Base-by-base conservation (phyloP, 2,888 invertebrate genomes). In the Drosophila kokeensis region DNA sequence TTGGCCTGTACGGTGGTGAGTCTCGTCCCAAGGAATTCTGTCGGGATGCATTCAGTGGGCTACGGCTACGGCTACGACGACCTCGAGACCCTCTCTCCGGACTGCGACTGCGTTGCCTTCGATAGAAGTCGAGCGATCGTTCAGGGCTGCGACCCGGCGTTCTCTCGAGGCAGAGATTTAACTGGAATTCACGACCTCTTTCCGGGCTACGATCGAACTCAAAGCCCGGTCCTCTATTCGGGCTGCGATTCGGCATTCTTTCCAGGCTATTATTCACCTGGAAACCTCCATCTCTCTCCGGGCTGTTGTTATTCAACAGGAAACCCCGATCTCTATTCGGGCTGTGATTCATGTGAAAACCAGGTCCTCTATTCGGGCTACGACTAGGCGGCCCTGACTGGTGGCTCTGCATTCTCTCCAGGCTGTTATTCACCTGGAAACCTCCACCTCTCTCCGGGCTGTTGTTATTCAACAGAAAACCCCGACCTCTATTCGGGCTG, bases 31-130 rank as follows among this genome's bases (percentile, higher is more conserved):
- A 32, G 15, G 15, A 32, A 21, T 6, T 13, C 11, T 13, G 34
- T 21, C 11, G 18, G 2, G 36, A 29, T 6, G 42, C 2, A n/a
- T 13, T 15, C 38, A 45, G 24, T 18, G 57, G 61, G n/a, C 73
- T 73, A 4, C 55, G 74, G 24, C 74, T 67, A 2, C 72, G 67
- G 11, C 24, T 30, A 24, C 40, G 34, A 6, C 11, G 40, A 40
- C 2, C 40, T 53, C 21, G 40, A 15, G 13, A 1, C 2, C 7
- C 11, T 59, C 36, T 61, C 13, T 15, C 38, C 6, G 57, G 50
- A 52, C 55, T 58, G 13, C 7, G 50, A 21, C 10, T 64, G 1
- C 8, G n/a, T 30, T 24, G 58, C 10, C 57, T 8, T 2, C 24
- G 18, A 13, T 18, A 4, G 11, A 55, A 13, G 8, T 55, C 27